Conservation (phyloP, 2,888 invertebrate genomes). For the Apoderus coryli region DNA sequence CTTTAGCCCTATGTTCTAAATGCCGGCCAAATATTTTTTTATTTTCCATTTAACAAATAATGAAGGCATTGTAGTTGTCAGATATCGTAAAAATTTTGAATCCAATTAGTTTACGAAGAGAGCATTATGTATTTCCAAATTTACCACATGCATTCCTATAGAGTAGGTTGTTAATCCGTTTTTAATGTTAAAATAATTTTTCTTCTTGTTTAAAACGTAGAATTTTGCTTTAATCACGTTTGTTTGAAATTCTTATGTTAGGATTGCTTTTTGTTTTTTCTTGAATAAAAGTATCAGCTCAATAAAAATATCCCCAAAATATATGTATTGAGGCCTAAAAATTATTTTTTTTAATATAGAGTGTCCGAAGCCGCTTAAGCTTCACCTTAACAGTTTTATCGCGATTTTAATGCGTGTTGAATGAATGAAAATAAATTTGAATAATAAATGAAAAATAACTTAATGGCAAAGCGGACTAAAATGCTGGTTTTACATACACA, state of each 20-base stretch:
- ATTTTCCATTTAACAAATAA: neutral
- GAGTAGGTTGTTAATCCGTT: conserved; percentile 1
- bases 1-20: neutral
- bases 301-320: neutral
- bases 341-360: too few species aligned
- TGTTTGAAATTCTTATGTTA: neutral
- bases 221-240: too few species aligned
- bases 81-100: neutral
- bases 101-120: neutral
- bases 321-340: too few species aligned
- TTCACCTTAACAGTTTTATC: neutral
- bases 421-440: too few species aligned
- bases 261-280: neutral
- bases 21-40: neutral
- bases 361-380: conserved; percentile 1
- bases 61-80: neutral
- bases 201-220: neutral
- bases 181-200: neutral
- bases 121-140: neutral
- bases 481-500: too few species aligned
- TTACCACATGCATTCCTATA: neutral
- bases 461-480: too few species aligned
- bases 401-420: neutral
- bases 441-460: too few species aligned
- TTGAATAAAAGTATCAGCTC: neutral